Percentiles rank a stretch among this genome's conserved stretches.
Evolutionary conservation across 1,140 invertebrate species (phyloP).

Genomic region (Psix sp.): DNA sequence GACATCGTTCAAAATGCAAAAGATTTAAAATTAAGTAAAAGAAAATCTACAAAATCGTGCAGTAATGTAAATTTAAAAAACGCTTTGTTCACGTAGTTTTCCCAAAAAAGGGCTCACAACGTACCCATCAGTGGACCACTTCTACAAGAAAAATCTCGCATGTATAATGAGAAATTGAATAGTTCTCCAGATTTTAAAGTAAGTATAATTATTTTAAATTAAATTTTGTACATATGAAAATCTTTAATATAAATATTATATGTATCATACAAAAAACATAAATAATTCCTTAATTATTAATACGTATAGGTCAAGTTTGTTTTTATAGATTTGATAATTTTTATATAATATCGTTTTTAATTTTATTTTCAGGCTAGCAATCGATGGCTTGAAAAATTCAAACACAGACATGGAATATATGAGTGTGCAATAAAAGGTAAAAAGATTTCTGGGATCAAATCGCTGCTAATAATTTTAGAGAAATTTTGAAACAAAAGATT

Average conservation of each 20-base stretch:
- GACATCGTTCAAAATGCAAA: no score
- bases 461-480: neutral
- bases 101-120: neutral
- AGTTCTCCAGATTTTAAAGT: no score
- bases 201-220: no score
- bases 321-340: neutral
- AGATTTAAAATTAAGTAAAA: no score
- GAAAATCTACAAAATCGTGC: no score
- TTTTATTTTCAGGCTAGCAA: constrained; percentile 4
- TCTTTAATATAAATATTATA: no score
- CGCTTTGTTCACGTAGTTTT: no score
- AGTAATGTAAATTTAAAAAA: no score
- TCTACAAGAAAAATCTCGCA: neutral
- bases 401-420: neutral
- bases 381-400: no score
- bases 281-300: constrained; percentile 15
- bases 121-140: neutral
- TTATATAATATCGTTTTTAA: neutral
- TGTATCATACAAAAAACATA: no score
- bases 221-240: constrained; percentile 36
- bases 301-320: neutral
- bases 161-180: neutral
- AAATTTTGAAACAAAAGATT: neutral
- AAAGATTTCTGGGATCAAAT: neutral
- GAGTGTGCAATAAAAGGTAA: constrained; percentile 1